Evolutionary conservation across 2,797 vertebrate species (phyloP).

Genomic region (Channallabes apus): DNA sequence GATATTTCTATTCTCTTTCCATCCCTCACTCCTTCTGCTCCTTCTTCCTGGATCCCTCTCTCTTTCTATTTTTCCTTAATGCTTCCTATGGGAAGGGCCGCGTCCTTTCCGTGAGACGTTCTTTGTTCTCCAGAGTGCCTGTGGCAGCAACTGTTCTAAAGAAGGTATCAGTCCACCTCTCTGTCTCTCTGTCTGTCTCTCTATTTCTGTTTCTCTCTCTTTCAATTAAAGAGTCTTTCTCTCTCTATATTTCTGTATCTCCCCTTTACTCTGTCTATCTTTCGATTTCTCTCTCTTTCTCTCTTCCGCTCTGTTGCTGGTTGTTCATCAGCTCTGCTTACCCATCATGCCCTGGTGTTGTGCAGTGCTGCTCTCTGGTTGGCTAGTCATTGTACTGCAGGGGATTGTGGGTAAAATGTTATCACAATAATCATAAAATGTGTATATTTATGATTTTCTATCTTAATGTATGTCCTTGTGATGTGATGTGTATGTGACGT

Average conservation of each 20-base stretch:
- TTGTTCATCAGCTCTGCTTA: slow-evolving; percentile 57
- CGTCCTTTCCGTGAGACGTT: slow-evolving; percentile 98
- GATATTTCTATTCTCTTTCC: background rate
- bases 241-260: background rate
- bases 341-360: slow-evolving; percentile 52
- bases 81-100: slow-evolving; percentile 92
- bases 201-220: slow-evolving; percentile 19
- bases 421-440: slow-evolving; percentile 4
- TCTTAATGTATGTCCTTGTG: background rate
- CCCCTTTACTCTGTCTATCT: slow-evolving; percentile 20
- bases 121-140: slow-evolving; percentile 97
- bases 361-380: slow-evolving; percentile 55
- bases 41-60: slow-evolving; percentile 52
- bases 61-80: slow-evolving; percentile 72
- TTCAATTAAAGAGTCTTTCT: background rate
- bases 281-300: slow-evolving; percentile 24
- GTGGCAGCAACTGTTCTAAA: slow-evolving; percentile 98
- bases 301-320: slow-evolving; percentile 50
- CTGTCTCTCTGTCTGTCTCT: slow-evolving; percentile 9
- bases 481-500: background rate
- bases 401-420: slow-evolving; percentile 31
- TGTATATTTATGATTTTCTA: slow-evolving; percentile 5
- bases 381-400: slow-evolving; percentile 43
- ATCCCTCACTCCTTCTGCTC: slow-evolving; percentile 54
- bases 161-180: slow-evolving; percentile 87